Percentiles rank a stretch among this genome's conserved stretches.
Evolutionary conservation across 2,888 invertebrate species (phyloP).

Genomic region (Ophion ventricosus): DNA sequence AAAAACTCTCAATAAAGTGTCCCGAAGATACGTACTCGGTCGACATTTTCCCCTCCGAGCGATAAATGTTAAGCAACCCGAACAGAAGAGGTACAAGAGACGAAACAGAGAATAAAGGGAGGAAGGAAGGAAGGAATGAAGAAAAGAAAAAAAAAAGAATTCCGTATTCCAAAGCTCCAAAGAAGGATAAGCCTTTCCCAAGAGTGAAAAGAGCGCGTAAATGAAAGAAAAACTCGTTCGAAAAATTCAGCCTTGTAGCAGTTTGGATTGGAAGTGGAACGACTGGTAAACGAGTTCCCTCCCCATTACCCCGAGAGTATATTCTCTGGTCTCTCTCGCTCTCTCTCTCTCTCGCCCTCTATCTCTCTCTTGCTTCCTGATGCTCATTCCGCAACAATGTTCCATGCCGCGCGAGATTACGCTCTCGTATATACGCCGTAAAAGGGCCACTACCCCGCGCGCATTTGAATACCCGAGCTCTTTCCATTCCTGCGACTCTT

Average conservation of each 20-base stretch:
- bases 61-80: neutral
- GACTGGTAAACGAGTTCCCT: slow-evolving; percentile 42
- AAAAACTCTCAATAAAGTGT: neutral
- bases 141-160: neutral
- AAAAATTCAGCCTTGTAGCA: slow-evolving; percentile 31
- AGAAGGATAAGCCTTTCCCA: neutral
- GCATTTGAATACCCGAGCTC: slow-evolving; percentile 65
- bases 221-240: slow-evolving; percentile 29
- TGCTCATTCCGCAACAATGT: slow-evolving; percentile 63
- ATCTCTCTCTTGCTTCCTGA: slow-evolving; percentile 3
- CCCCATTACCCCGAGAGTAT: slow-evolving; percentile 4
- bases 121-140: neutral
- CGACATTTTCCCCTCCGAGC: neutral
- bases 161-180: neutral
- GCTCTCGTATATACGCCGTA: slow-evolving; percentile 56
- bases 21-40: neutral
- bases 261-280: slow-evolving; percentile 34
- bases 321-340: slow-evolving; percentile 1
- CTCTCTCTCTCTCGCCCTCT: neutral
- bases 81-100: neutral
- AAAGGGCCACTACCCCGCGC: slow-evolving; percentile 57
- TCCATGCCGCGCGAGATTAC: slow-evolving; percentile 62
- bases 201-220: slow-evolving; percentile 1
- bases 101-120: neutral
- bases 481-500: slow-evolving; percentile 46